Base-by-base conservation (phyloP, 2,888 invertebrate species). In the Leptinotarsa tumamoca region DNA sequence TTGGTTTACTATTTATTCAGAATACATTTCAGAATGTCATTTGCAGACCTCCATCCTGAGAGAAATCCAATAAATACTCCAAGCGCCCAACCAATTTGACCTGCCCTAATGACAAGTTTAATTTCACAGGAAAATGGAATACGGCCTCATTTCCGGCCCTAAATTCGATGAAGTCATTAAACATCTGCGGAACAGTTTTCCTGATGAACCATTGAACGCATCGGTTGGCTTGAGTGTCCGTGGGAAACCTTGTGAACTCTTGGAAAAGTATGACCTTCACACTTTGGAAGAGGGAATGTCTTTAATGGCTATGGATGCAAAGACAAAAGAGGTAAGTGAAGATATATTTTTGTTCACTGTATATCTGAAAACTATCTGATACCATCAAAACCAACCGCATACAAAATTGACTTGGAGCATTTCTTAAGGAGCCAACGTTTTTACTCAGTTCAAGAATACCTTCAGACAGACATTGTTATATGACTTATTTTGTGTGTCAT, bases 141-240 rank as follows among this genome's bases (percentile, higher is more conserved):
- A 89, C 79, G 87, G 87, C 52, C 87, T 89, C 61, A 89, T 92
- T 72, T 89, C 90, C 43, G 88, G 89, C 80, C 86, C 89, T 61
- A 89, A 89, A 78, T 91, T 90, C 82, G 90, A 91, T 43, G 91
- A 92, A 43, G 94, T 95, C 68, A 91, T 96, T 78, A 87, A 91
- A 43, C 95, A 95, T 86, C 90, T 96, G 70, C 90, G 94, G 52
- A 89, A 91, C 80, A 94, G 92, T 85, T 96, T 96, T 87, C 93
- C 94, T 0, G 96, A 96, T 85, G 96, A 96, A 86, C 95, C 96
- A 0, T 90, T 96, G 67, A 96, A 96, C 88, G 92, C 92, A 82
- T 94, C 95, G 0, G 93, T 95, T n/a, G 91, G 91, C 15, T 90
- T 95, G 7, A 95, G 95, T 84, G 87, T 91, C 69, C 90, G 92